Conservation (phyloP, 2,113 vertebrate species). For the Megalops atlanticus region DNA sequence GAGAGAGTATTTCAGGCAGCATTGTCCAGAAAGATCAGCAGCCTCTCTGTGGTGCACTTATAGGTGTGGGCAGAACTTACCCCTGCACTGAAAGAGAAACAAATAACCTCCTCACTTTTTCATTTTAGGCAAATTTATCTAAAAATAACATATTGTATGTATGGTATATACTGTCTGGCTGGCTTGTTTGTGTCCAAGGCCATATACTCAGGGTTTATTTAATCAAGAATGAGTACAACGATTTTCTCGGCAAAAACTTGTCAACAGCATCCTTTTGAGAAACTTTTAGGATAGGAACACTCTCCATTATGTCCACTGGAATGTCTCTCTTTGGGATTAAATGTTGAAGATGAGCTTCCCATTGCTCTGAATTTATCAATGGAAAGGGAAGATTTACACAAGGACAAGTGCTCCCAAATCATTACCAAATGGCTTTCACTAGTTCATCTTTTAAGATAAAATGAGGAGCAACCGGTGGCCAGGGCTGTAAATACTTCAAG, state of each 20-base stretch:
- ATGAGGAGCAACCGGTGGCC: background rate
- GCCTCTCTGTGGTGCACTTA: too few relatives aligned
- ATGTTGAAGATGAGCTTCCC: background rate
- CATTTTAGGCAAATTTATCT: too few relatives aligned
- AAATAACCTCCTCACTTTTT: too few relatives aligned
- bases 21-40: too few relatives aligned
- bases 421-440: slow-evolving; percentile 12
- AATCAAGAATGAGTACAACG: background rate
- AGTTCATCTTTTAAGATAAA: slow-evolving; percentile 16
- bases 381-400: slow-evolving; percentile 6
- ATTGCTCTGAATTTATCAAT: background rate
- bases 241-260: background rate
- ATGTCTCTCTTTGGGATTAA: background rate
- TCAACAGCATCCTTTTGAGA: background rate
- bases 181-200: background rate
- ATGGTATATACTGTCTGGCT: background rate
- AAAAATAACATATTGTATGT: background rate
- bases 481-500: background rate
- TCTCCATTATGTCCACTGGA: background rate
- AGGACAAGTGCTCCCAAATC: background rate
- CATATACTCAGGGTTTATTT: background rate
- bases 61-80: too few relatives aligned
- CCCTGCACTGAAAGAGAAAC: too few relatives aligned
- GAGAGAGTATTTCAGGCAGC: too few relatives aligned
- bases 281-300: background rate